phyloP scores from a whole-genome alignment of 2,113 vertebrate genomes.

The Irena cyanogastra region DNA sequence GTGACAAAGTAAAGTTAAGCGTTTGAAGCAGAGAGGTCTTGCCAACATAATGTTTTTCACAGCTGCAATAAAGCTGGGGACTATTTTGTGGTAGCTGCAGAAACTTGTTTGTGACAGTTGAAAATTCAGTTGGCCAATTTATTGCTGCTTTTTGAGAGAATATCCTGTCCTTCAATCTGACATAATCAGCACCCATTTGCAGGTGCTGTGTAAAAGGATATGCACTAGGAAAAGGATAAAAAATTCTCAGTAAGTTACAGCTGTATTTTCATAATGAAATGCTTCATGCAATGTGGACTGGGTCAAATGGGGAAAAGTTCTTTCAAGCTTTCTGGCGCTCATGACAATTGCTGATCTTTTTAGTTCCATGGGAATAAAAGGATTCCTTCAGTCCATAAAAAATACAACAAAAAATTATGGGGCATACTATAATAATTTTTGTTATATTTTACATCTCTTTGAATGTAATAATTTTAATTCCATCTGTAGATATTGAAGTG shows the following conservation, averaged over 20 bases:
- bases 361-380: background rate
- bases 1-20: slow-evolving; percentile 43
- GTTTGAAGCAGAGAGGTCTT: slow-evolving; percentile 14
- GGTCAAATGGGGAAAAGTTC: rapidly evolving
- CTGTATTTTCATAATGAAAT: background rate
- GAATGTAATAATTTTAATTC: background rate
- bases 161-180: background rate
- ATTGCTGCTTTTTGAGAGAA: background rate
- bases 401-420: background rate
- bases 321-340: background rate
- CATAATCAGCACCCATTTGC: background rate
- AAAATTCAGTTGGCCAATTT: background rate
- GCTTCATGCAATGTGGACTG: background rate
- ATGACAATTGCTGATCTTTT: background rate
- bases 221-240: background rate
- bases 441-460: background rate
- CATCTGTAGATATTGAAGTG: background rate
- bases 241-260: background rate
- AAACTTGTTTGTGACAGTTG: background rate
- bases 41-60: slow-evolving; percentile 1
- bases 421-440: background rate
- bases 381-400: background rate
- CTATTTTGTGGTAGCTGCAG: background rate
- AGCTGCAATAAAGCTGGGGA: background rate
- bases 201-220: background rate